Evolutionary conservation across 1,140 invertebrate genomes (phyloP).

Genomic region (Cydia strobilella): DNA sequence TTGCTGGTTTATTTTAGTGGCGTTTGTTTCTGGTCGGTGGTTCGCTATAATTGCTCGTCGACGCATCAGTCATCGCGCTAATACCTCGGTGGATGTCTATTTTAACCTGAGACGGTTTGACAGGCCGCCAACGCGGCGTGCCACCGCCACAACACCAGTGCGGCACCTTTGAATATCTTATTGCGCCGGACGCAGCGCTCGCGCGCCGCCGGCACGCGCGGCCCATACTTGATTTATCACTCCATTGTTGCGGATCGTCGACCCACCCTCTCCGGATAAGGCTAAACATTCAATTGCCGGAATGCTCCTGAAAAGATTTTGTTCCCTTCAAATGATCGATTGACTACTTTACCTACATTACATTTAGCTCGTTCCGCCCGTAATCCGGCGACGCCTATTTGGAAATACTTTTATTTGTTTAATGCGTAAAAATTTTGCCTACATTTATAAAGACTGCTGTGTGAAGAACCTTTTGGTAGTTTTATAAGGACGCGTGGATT

Average conservation of each 20-base stretch:
- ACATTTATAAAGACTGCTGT: background rate
- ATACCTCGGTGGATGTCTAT: slow-evolving; percentile 72
- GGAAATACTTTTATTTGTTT: slow-evolving; percentile 22
- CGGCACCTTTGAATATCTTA: slow-evolving; percentile 66
- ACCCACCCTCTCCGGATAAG: slow-evolving; percentile 64
- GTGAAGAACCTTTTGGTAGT: no score
- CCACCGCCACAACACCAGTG: slow-evolving; percentile 36
- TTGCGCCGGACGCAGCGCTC: slow-evolving; percentile 50
- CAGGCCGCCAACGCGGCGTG: slow-evolving; percentile 53
- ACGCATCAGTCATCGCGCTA: slow-evolving; percentile 74
- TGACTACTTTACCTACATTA: slow-evolving; percentile 42
- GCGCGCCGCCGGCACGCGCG: slow-evolving; percentile 64
- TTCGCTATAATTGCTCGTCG: slow-evolving; percentile 68
- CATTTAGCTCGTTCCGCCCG: slow-evolving; percentile 22
- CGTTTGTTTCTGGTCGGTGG: slow-evolving; percentile 57
- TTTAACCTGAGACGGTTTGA: slow-evolving; percentile 65
- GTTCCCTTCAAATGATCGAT: slow-evolving; percentile 64
- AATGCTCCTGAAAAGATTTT: slow-evolving; percentile 70
- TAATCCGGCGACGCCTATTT: background rate
- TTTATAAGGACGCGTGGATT: no score
- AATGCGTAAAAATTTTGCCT: background rate
- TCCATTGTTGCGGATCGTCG: slow-evolving; percentile 71
- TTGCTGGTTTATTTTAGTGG: slow-evolving; percentile 71
- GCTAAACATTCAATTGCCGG: slow-evolving; percentile 72
- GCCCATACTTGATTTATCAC: slow-evolving; percentile 77